phyloP scores from a whole-genome alignment of 1,140 invertebrate species.

The Delia radicum region DNA sequence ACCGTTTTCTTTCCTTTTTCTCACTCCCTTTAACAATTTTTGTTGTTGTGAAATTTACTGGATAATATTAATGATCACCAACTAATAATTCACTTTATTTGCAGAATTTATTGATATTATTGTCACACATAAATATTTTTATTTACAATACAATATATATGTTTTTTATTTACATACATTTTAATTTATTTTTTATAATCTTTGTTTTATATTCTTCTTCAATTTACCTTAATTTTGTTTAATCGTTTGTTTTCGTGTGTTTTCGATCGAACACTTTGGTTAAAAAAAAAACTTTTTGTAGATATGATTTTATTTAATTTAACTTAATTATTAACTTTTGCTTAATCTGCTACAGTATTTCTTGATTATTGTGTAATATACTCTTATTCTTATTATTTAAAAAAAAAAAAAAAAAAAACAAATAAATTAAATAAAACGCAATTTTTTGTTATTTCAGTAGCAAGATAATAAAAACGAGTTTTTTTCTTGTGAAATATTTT shows the following conservation, averaged over 20 bases:
- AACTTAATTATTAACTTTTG: not conserved
- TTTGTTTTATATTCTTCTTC: not conserved
- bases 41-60: not conserved
- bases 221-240: not conserved
- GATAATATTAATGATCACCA: not conserved
- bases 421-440: not conserved
- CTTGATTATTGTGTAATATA: constrained; percentile 19
- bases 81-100: not conserved
- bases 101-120: constrained; percentile 2
- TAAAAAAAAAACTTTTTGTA: not conserved
- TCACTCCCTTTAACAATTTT: not conserved
- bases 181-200: not conserved
- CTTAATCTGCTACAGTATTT: constrained; percentile 16
- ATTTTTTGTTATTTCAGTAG: not conserved
- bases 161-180: not conserved
- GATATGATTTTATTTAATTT: constrained; percentile 2
- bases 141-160: not conserved
- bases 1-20: not conserved
- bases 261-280: too few species aligned
- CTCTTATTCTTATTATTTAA: constrained; percentile 11
- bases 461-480: too few species aligned
- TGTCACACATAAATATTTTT: not conserved
- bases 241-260: not conserved
- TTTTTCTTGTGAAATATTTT: too few species aligned
- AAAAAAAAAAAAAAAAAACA: not conserved